Percentiles rank a stretch among this genome's conserved stretches.
Conservation (phyloP, 2,888 invertebrate genomes). For the Gari tellinella region DNA sequence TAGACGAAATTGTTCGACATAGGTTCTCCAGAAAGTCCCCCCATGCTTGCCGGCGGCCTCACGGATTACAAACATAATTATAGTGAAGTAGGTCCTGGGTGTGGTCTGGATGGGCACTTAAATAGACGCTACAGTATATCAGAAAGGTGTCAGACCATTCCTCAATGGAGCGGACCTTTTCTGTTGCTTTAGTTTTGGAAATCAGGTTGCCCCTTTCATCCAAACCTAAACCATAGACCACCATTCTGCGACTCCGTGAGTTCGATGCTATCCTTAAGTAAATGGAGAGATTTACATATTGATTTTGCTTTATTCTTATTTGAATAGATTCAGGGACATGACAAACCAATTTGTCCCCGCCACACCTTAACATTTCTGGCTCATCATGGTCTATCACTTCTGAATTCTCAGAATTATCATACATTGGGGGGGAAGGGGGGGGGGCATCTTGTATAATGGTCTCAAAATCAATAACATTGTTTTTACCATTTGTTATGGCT, state of each 20-base stretch:
- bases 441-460: not conserved
- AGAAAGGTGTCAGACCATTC: constrained; percentile 33
- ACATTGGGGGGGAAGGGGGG: too few species aligned
- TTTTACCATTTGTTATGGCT: not conserved
- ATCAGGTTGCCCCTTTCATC: too few species aligned
- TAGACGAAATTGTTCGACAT: constrained; percentile 31
- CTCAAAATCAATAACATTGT: constrained; percentile 11
- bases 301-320: not conserved
- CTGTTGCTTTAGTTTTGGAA: not conserved
- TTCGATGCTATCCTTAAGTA: constrained; percentile 14
- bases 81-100: constrained; percentile 19
- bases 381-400: too few species aligned
- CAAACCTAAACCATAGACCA: not conserved
- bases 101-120: not conserved
- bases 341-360: not conserved
- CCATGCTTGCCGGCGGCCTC: not conserved
- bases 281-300: constrained; percentile 19
- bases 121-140: constrained; percentile 16
- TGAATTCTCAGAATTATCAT: too few species aligned
- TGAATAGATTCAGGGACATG: constrained; percentile 6
- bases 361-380: too few species aligned
- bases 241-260: not conserved
- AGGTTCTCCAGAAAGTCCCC: constrained; percentile 1
- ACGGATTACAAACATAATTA: constrained; percentile 19
- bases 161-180: constrained; percentile 8